Evolutionary conservation across 2,888 invertebrate species (phyloP).

Genomic region (Hoplodrina ambigua): DNA sequence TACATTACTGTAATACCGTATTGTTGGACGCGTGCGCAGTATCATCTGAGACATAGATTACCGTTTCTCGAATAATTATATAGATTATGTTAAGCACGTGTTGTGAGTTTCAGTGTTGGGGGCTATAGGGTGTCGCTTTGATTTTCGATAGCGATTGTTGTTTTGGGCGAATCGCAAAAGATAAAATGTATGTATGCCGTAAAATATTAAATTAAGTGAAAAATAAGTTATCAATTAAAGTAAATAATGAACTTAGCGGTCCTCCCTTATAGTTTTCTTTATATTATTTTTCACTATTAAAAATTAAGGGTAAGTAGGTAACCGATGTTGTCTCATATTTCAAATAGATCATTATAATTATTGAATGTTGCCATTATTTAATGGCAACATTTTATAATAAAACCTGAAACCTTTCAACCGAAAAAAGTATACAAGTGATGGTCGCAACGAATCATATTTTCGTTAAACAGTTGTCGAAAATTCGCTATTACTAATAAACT

Average conservation of each 20-base stretch:
- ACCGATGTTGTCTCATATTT: no score
- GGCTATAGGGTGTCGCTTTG: conserved; percentile 39
- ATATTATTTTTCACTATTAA: background rate
- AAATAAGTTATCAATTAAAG: no score
- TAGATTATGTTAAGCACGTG: conserved; percentile 82
- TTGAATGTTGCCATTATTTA: no score
- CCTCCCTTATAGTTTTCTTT: background rate
- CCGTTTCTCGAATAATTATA: conserved; percentile 81
- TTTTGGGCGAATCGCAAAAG: background rate
- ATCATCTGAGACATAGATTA: conserved; percentile 73
- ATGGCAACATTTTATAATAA: no score
- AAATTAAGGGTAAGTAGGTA: no score
- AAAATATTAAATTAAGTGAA: no score
- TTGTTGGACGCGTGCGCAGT: conserved; percentile 79
- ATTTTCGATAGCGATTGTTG: conserved; percentile 39
- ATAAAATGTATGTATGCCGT: background rate
- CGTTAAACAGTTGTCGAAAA: background rate
- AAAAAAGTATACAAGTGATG: no score
- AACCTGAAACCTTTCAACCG: no score
- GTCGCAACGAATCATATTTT: no score
- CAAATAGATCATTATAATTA: no score
- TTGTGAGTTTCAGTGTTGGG: conserved; percentile 66
- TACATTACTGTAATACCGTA: conserved; percentile 57
- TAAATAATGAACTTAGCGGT: background rate
- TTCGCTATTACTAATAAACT: conserved; percentile 1